Evolutionary conservation across 2,797 vertebrate genomes (phyloP).

Genomic region (Betta splendens): DNA sequence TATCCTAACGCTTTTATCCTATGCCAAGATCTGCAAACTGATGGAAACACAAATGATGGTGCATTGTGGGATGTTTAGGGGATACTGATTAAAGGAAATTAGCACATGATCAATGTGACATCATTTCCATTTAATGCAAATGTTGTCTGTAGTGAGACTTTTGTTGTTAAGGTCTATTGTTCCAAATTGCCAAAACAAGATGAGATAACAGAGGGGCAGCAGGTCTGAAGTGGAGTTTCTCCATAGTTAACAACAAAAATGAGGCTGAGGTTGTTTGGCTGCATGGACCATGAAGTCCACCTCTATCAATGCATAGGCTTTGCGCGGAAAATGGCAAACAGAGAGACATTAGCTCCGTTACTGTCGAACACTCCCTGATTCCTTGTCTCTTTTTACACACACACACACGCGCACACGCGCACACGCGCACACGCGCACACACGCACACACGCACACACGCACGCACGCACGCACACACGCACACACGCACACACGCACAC

Average conservation of each 20-base stretch:
- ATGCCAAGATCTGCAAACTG: conserved; percentile 1
- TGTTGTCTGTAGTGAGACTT: conserved; percentile 1
- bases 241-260: conserved; percentile 73
- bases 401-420: too few relatives aligned
- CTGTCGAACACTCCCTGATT: conserved; percentile 24
- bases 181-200: conserved; percentile 12
- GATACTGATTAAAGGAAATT: background rate
- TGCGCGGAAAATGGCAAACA: conserved; percentile 65
- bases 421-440: too few relatives aligned
- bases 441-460: conserved; percentile 10
- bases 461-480: conserved; percentile 28
- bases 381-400: background rate
- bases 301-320: conserved; percentile 49
- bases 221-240: conserved; percentile 63
- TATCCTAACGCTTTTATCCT: conserved; percentile 5
- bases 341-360: conserved; percentile 54
- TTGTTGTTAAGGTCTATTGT: conserved; percentile 8
- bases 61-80: background rate
- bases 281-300: too few relatives aligned
- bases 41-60: conserved; percentile 14
- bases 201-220: conserved; percentile 27
- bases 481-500: conserved; percentile 1
- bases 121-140: conserved; percentile 4
- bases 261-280: conserved; percentile 66
- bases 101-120: background rate